A percentile compares a stretch with the other conserved stretches of the same genome.
These are phyloP conservation scores for Myiotriccus ornatus DNA, from an alignment of 2,797 vertebrate species.

Conservation along the genomic window DNA sequence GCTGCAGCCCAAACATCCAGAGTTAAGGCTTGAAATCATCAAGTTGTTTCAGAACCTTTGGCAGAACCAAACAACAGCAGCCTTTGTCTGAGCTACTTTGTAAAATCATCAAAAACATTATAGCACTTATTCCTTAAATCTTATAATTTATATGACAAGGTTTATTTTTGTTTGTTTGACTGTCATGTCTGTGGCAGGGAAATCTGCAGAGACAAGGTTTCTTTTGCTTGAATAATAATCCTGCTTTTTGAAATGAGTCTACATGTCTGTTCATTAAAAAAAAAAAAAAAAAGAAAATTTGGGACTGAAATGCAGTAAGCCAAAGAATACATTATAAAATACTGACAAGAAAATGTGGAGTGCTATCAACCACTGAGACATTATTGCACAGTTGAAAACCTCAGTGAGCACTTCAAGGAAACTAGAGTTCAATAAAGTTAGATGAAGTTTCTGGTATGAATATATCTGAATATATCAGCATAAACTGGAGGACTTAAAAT, in stretches of 20 bases:
- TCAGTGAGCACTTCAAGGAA: background rate
- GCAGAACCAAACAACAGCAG: background rate
- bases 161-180: constrained; percentile 54
- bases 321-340: background rate
- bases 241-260: background rate
- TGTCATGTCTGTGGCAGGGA: background rate
- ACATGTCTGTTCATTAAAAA: fast-evolving
- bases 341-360: background rate
- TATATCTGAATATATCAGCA: background rate
- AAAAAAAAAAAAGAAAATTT: background rate
- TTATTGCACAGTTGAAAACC: background rate
- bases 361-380: background rate
- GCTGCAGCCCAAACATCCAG: background rate
- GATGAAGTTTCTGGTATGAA: background rate
- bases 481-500: background rate
- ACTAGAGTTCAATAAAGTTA: background rate
- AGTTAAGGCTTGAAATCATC: background rate
- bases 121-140: constrained; percentile 14
- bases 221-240: background rate
- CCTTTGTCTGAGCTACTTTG: constrained; percentile 11
- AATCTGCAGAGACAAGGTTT: background rate
- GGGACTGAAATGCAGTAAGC: background rate
- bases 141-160: constrained; percentile 6
- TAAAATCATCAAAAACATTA: constrained; percentile 26
- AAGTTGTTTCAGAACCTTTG: background rate